These are phyloP conservation scores for Gnatocerus cornutus DNA, from an alignment of 2,888 invertebrate genomes.

Conservation along the genomic window DNA sequence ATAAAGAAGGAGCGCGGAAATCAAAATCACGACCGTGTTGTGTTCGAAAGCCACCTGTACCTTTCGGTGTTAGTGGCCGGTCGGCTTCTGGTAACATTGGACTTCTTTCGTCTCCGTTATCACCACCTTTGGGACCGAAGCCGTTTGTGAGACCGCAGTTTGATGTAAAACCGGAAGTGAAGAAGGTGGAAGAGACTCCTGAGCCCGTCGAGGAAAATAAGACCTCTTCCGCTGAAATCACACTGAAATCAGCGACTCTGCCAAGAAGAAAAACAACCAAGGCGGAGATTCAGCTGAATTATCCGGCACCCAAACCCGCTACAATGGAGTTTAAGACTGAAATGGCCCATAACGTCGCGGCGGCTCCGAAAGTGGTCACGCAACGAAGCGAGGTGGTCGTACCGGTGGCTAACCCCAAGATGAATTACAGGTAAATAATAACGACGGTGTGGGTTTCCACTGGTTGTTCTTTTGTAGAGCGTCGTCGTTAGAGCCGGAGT, in stretches of 20 bases:
- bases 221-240: slow-evolving; percentile 79
- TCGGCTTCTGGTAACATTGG: slow-evolving; percentile 76
- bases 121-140: slow-evolving; percentile 64
- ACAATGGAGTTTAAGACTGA: slow-evolving; percentile 76
- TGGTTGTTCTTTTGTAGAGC: slow-evolving; percentile 67
- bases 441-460: not conserved
- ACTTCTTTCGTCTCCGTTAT: slow-evolving; percentile 62
- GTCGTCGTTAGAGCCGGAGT: slow-evolving; percentile 75
- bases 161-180: slow-evolving; percentile 55
- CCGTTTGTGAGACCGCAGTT: slow-evolving; percentile 61
- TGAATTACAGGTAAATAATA: slow-evolving; percentile 56
- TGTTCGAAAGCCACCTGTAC: slow-evolving; percentile 77
- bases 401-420: slow-evolving; percentile 69
- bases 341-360: slow-evolving; percentile 75
- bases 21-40: slow-evolving; percentile 70
- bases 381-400: slow-evolving; percentile 75
- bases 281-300: slow-evolving; percentile 77
- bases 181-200: slow-evolving; percentile 57
- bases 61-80: slow-evolving; percentile 75
- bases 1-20: slow-evolving; percentile 70
- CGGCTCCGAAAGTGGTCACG: slow-evolving; percentile 70
- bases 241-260: slow-evolving; percentile 79
- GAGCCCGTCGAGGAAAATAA: slow-evolving; percentile 69
- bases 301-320: slow-evolving; percentile 69
- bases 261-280: slow-evolving; percentile 79